Base-by-base conservation (phyloP, 2,888 invertebrate species). In the Drosophila paramelanica region DNA sequence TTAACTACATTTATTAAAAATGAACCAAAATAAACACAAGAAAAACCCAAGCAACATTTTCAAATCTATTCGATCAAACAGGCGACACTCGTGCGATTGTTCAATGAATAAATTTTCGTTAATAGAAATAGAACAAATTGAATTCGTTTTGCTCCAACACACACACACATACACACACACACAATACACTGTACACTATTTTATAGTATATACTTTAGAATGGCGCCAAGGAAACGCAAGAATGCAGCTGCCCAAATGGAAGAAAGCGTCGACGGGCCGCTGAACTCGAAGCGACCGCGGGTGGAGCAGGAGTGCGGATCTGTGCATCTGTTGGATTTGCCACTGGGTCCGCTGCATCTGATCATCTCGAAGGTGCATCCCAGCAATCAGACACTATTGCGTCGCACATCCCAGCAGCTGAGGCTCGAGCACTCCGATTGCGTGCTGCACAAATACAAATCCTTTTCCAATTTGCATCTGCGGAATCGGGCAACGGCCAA, bases 341-440 rank as follows among this genome's bases (percentile, higher is more conserved):
- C 84, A 0, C 2, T 13, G 2, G 64, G 64, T 1, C 43, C 73
- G 4, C 0, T 79, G 23, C 43, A 66, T 5, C 27, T 60, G 7
- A 65, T 79, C 36, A 36, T 81, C 1, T 47, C 51, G 0, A 64
- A 77, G 25, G 6, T 79, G 13, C 11, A 20, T 3, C 42, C 45
- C 11, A 33, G 8, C 2, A 25, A 46, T 1, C 84, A 67, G 5
- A 4, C 7, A 0, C 0, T 41, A 0, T 5, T 84, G 4, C 73
- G 67, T 1, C 1, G 0, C 6, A 27, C 39, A 0, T 62, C 45
- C n/a, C 11, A 38, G 8, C 14, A 38, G 6, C 7, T 84, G 20
- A 45, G 27, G 1, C 0, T n/a, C 1, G 42, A 38, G 6, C 74
- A 69, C 6, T 58, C 41, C 10, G 6, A n/a, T 0, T 60, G 25